Evolutionary conservation across 2,797 vertebrate species (phyloP).

Genomic region (Eleutherodactylus coqui): DNA sequence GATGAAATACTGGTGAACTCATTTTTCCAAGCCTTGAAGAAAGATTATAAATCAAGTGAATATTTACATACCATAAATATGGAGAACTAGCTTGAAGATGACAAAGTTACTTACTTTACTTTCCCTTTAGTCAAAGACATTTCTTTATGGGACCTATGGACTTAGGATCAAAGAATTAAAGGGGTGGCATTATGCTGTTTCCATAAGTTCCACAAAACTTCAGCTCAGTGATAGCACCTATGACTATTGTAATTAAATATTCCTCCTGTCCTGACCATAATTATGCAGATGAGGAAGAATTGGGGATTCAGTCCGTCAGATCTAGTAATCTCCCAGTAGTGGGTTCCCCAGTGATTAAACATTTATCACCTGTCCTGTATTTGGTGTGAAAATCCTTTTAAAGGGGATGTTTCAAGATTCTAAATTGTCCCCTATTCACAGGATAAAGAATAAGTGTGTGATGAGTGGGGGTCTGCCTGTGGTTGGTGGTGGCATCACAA

Average conservation of each 20-base stretch:
- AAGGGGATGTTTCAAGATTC: no score
- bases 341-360: not conserved
- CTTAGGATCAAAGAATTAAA: not conserved
- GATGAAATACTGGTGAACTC: constrained; percentile 38
- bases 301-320: not conserved
- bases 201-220: not conserved
- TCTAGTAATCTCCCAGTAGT: not conserved
- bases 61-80: constrained; percentile 53
- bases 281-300: not conserved
- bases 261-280: not conserved
- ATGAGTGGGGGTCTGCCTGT: no score
- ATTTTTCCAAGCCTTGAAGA: constrained; percentile 52
- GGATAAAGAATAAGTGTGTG: no score
- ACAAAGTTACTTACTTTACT: constrained; percentile 7
- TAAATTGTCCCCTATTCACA: no score
- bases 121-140: constrained; percentile 9
- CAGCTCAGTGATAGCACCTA: not conserved
- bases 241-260: not conserved
- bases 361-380: not conserved
- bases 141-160: not conserved
- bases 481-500: no score
- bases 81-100: constrained; percentile 9
- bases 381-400: not conserved
- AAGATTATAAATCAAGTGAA: constrained; percentile 48
- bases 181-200: not conserved